A percentile compares a stretch with the other conserved stretches of the same genome.
phyloP scores from a whole-genome alignment of 2,113 vertebrate genomes.

The Eretmochelys imbricata region DNA sequence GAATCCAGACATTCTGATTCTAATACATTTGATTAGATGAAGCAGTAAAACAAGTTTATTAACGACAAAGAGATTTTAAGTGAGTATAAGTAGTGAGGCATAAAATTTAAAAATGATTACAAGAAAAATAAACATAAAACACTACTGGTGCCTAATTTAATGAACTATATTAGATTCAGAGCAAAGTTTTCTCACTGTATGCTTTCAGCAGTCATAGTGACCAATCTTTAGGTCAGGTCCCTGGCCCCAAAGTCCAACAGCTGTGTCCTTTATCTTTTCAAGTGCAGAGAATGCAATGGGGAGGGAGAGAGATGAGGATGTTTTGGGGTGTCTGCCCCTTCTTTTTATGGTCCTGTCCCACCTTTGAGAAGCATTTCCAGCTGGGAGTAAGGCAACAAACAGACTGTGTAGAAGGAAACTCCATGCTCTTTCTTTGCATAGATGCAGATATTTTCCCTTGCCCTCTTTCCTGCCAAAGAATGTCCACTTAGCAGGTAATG shows the following conservation, averaged over 20 bases:
- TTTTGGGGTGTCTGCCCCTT: neutral
- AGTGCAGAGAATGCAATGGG: neutral
- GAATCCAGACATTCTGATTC: neutral
- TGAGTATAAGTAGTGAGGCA: neutral
- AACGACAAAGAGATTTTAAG: neutral
- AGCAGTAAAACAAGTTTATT: neutral
- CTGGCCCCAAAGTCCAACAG: neutral
- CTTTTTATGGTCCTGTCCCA: neutral
- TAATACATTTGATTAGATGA: neutral
- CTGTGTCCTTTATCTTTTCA: neutral
- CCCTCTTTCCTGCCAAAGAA: neutral
- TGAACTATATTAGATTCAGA: neutral
- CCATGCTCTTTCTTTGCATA: neutral
- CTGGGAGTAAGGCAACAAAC: neutral
- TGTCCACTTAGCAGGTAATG: neutral
- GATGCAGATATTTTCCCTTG: neutral
- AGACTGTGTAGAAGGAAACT: neutral
- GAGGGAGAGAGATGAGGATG: neutral
- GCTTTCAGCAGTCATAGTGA: neutral
- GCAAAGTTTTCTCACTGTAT: neutral
- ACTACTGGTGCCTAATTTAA: neutral
- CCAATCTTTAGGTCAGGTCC: neutral
- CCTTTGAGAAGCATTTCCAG: neutral
- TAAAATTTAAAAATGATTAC: neutral
- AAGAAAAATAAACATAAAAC: neutral